A percentile compares a stretch with the other conserved stretches of the same genome.
These are phyloP conservation scores for Spodoptera exigua DNA, from an alignment of 2,888 invertebrate genomes.

Conservation along the genomic window DNA sequence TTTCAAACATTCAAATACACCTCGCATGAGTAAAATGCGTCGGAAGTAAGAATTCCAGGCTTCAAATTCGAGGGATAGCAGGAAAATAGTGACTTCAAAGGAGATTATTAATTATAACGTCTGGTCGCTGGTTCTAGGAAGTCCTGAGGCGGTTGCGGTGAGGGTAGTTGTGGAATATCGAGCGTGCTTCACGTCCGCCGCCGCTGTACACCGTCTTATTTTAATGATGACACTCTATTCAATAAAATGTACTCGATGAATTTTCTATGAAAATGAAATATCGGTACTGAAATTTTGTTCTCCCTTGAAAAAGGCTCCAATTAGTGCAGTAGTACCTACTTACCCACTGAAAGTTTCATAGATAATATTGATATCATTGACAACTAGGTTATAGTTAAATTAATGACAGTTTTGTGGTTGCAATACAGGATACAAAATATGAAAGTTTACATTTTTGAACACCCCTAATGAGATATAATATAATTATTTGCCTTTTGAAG, in stretches of 20 bases:
- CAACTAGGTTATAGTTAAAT: not conserved
- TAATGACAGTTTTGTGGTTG: no score
- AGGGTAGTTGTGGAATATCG: slow-evolving; percentile 45
- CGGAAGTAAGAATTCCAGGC: not conserved
- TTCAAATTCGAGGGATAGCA: slow-evolving; percentile 13
- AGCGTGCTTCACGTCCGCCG: slow-evolving; percentile 24
- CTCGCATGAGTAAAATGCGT: no score
- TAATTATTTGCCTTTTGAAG: no score
- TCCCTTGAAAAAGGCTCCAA: slow-evolving; percentile 14
- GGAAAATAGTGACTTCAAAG: slow-evolving; percentile 48
- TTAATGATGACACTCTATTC: slow-evolving; percentile 41
- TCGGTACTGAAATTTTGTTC: not conserved
- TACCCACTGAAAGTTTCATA: not conserved
- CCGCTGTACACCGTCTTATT: slow-evolving; percentile 30
- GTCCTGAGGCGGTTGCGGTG: slow-evolving; percentile 45
- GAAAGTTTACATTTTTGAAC: no score
- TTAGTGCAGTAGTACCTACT: slow-evolving; percentile 16
- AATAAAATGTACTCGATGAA: slow-evolving; percentile 19
- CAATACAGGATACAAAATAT: no score
- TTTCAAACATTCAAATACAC: no score
- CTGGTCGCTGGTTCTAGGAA: slow-evolving; percentile 67
- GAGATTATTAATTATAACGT: slow-evolving; percentile 64
- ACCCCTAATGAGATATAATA: no score
- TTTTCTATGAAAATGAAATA: slow-evolving; percentile 25
- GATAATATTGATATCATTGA: not conserved